Evolutionary conservation across 30 jellyfish, hydroid and myxozoan species (phyloP).

Genomic region (Turritopsis rubra): DNA sequence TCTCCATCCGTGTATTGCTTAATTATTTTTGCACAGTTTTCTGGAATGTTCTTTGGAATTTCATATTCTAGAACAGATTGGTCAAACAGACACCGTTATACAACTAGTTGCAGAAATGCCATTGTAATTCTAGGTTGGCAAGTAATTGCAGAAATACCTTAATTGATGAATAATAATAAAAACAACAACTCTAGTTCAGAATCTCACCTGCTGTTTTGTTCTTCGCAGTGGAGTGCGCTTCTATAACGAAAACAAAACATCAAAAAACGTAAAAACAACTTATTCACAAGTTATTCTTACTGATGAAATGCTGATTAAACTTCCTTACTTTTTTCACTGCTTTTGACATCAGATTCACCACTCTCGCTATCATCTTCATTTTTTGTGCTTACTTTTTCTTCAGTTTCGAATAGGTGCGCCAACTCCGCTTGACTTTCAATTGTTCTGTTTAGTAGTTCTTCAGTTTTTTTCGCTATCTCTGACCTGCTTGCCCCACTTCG

Average conservation of each 20-base stretch:
- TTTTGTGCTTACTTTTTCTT: slow-evolving; percentile 6
- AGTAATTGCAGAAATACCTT: background rate
- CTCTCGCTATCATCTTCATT: slow-evolving; percentile 5
- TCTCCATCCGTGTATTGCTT: slow-evolving; percentile 72
- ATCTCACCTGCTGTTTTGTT: background rate
- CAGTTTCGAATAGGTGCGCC: slow-evolving; percentile 8
- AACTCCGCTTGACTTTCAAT: slow-evolving; percentile 29
- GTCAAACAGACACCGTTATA: too few relatives aligned
- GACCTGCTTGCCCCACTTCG: slow-evolving; percentile 30
- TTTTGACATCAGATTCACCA: background rate
- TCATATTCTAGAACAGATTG: slow-evolving; percentile 8
- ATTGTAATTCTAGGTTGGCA: too few relatives aligned
- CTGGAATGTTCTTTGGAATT: slow-evolving; percentile 61
- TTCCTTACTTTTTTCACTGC: background rate
- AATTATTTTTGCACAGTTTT: slow-evolving; percentile 49
- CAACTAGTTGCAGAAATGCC: too few relatives aligned
- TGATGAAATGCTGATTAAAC: too few relatives aligned
- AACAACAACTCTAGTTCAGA: too few relatives aligned
- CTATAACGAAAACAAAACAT: background rate
- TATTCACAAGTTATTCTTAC: background rate
- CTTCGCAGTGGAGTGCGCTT: background rate
- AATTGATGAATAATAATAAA: too few relatives aligned
- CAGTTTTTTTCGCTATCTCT: slow-evolving; percentile 25
- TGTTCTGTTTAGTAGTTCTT: slow-evolving; percentile 9
- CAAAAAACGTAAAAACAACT: background rate